These are phyloP conservation scores for Lucinisca nassula DNA, from an alignment of 2,888 invertebrate species.

Conservation along the genomic window DNA sequence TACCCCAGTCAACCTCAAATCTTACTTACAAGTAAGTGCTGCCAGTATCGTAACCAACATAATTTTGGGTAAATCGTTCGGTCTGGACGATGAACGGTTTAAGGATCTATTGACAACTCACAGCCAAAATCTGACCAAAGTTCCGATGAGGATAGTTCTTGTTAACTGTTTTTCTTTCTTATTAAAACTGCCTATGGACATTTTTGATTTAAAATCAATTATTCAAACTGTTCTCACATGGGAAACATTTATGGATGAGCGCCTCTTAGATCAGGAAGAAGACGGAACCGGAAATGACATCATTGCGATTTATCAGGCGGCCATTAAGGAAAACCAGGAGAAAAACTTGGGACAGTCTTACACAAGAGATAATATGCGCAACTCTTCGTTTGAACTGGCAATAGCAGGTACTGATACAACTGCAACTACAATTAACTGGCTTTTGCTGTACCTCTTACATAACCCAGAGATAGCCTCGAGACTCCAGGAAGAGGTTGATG, in stretches of 20 bases:
- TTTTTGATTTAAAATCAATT: slow-evolving; percentile 10
- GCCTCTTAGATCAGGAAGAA: not conserved
- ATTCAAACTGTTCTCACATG: not conserved
- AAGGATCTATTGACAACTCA: slow-evolving; percentile 34
- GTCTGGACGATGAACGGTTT: slow-evolving; percentile 52
- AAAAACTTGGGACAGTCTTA: not conserved
- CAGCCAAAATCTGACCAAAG: not conserved
- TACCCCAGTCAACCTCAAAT: slow-evolving; percentile 51
- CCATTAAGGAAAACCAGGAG: not conserved
- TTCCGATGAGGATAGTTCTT: not conserved
- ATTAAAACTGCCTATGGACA: slow-evolving; percentile 48
- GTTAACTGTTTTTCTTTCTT: slow-evolving; percentile 50
- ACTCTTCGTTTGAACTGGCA: slow-evolving; percentile 72
- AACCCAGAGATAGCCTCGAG: slow-evolving; percentile 90
- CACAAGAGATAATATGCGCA: slow-evolving; percentile 58
- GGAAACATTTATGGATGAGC: not conserved
- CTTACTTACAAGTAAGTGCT: slow-evolving; percentile 50
- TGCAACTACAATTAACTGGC: slow-evolving; percentile 95
- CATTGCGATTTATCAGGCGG: not conserved
- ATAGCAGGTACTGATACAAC: slow-evolving; percentile 91
- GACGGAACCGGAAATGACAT: not conserved
- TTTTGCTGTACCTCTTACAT: slow-evolving; percentile 93
- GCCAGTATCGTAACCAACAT: slow-evolving; percentile 71
- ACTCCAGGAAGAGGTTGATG: slow-evolving; percentile 70
- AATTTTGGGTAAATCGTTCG: slow-evolving; percentile 48